These are phyloP conservation scores for Tachina grossa DNA, from an alignment of 2,888 invertebrate species.

Conservation along the genomic window DNA sequence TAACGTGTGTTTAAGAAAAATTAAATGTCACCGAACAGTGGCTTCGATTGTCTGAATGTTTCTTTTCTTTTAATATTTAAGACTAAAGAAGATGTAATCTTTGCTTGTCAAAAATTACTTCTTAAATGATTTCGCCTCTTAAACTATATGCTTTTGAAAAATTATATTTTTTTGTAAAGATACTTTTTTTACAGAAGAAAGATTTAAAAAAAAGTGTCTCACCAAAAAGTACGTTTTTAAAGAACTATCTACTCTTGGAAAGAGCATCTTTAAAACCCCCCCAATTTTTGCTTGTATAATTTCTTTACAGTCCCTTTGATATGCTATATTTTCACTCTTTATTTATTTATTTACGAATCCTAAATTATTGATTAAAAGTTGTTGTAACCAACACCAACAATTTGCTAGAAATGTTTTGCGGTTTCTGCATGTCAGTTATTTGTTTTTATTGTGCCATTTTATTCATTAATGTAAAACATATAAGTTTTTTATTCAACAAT, in stretches of 20 bases:
- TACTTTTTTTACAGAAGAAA: no score
- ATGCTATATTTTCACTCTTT: background rate
- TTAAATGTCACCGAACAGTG: background rate
- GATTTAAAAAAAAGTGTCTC: no score
- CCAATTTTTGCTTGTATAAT: no score
- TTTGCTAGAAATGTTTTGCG: slow-evolving; percentile 43
- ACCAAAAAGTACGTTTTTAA: no score
- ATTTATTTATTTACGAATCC: background rate
- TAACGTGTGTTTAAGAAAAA: background rate
- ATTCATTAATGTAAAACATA: background rate
- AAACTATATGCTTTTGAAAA: no score
- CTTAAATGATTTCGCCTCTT: no score
- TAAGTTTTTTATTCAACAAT: background rate
- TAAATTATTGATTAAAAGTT: slow-evolving; percentile 60
- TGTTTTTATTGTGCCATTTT: slow-evolving; percentile 3
- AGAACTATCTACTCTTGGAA: no score
- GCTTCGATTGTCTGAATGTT: background rate
- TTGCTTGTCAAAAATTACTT: no score
- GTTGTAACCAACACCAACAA: slow-evolving; percentile 45
- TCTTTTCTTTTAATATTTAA: no score
- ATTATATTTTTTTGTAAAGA: no score
- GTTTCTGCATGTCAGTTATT: slow-evolving; percentile 45
- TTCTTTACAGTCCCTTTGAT: background rate
- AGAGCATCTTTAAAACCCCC: no score
- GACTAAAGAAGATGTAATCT: no score